phyloP scores from a whole-genome alignment of 2,888 invertebrate species.

The Nemurella pictetii region DNA sequence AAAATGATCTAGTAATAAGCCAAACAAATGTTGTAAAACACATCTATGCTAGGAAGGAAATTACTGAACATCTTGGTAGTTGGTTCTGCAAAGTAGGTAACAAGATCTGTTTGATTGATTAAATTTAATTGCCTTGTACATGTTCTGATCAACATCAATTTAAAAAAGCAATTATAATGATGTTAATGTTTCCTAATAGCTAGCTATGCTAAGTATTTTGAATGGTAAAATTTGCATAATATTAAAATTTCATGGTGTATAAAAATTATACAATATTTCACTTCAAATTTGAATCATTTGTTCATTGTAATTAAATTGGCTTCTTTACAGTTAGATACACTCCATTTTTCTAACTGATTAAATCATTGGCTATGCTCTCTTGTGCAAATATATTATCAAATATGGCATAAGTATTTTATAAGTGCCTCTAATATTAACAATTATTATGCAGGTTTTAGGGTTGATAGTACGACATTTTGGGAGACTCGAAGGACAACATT shows the following conservation, averaged over 20 bases:
- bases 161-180: not conserved
- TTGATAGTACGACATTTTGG: not conserved
- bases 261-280: not conserved
- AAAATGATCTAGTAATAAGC: not conserved
- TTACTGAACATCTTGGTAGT: too few species aligned
- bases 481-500: not conserved
- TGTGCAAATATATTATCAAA: not conserved
- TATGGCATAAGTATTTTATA: not conserved
- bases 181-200: not conserved
- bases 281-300: not conserved
- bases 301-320: not conserved
- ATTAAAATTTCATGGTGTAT: not conserved
- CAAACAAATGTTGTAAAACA: not conserved
- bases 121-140: not conserved
- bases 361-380: not conserved
- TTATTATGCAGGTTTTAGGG: not conserved
- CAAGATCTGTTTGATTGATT: not conserved
- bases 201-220: too few species aligned
- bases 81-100: not conserved
- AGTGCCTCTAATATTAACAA: not conserved
- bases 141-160: not conserved
- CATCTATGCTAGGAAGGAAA: too few species aligned
- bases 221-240: not conserved
- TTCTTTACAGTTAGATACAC: too few species aligned
- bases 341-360: not conserved